phyloP scores from a whole-genome alignment of 2,888 invertebrate species.

The Steinernema carpocapsae region DNA sequence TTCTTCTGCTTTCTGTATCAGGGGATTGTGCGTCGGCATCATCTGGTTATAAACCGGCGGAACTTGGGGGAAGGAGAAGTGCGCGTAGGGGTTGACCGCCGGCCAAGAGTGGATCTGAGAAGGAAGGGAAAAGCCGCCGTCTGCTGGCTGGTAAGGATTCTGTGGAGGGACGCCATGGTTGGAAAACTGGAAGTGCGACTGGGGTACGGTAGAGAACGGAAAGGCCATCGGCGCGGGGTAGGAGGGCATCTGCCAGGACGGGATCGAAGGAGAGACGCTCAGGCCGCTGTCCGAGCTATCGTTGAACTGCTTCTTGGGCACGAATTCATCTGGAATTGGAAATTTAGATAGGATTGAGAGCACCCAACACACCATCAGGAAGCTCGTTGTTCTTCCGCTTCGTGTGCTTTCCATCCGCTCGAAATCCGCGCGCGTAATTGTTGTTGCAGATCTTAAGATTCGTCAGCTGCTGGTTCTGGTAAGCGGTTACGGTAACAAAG shows the following conservation, averaged over 20 bases:
- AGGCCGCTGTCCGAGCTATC: constrained; percentile 7
- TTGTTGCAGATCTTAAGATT: constrained; percentile 11
- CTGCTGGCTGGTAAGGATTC: too few species aligned
- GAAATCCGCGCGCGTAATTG: constrained; percentile 24
- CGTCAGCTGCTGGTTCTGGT: background rate
- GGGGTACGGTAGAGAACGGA: too few species aligned
- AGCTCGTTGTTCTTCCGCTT: constrained; percentile 24
- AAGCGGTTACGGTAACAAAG: constrained; percentile 23
- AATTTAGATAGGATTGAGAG: background rate
- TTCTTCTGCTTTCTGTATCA: too few species aligned
- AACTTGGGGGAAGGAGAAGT: too few species aligned
- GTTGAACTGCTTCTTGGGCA: background rate
- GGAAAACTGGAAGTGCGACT: too few species aligned
- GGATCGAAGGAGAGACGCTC: background rate
- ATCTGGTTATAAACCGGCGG: too few species aligned
- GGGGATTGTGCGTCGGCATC: too few species aligned
- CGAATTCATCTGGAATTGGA: background rate
- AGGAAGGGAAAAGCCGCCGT: too few species aligned
- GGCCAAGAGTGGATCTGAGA: too few species aligned
- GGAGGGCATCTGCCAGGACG: background rate
- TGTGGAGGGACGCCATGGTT: too few species aligned
- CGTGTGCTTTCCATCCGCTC: constrained; percentile 23
- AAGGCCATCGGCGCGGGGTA: too few species aligned
- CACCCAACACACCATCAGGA: background rate
- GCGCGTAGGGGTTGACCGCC: too few species aligned